Base-by-base conservation (phyloP, 2,888 invertebrate species). In the Hoplodrina ambigua region DNA sequence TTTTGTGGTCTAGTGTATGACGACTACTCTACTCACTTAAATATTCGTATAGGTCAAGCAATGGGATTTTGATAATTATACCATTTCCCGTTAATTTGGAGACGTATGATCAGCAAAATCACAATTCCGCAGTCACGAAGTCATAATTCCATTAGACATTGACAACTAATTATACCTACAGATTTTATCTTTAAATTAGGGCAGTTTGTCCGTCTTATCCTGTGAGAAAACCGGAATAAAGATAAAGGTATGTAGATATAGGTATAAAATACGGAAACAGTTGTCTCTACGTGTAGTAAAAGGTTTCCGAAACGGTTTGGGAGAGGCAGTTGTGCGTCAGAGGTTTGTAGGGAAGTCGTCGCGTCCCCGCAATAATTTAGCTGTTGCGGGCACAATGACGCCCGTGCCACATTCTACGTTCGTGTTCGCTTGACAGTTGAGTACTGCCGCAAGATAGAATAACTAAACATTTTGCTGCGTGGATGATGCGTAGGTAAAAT, bases 351-450 rank as follows among this genome's bases (percentile, higher is more conserved):
- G 91, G 91, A 91, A 90, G 90, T 88, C 86, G 86, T 85, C 86
- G 88, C 86, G 90, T 90, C 88, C 86, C 90, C 88, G 88, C 90
- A 85, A 92, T 92, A 92, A 92, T 88, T 92, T 90, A 91, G 85
- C 82, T 87, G 85, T 85, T 85, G 89, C 85, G 85, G 84, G 84
- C 81, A 89, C 89, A 89, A 88, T 90, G 88, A 87, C 86, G 86
- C 85, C 78, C 72, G 77, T 74, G 74, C 77, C 82, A 81, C 85
- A 85, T 84, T 87, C 75, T 80, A 60, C 69, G 70, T 71, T 75
- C 75, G 76, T 82, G 78, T 82, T 74, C 61, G 62, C 69, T 62
- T 81, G 73, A 78, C 73, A 69, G 72, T 83, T 84, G 70, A 72
- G 62, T 71, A 75, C 56, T 49, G 53, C 69, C 44, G 59, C 71